phyloP scores from a whole-genome alignment of 2,797 vertebrate genomes.

The Streptopelia turtur region DNA sequence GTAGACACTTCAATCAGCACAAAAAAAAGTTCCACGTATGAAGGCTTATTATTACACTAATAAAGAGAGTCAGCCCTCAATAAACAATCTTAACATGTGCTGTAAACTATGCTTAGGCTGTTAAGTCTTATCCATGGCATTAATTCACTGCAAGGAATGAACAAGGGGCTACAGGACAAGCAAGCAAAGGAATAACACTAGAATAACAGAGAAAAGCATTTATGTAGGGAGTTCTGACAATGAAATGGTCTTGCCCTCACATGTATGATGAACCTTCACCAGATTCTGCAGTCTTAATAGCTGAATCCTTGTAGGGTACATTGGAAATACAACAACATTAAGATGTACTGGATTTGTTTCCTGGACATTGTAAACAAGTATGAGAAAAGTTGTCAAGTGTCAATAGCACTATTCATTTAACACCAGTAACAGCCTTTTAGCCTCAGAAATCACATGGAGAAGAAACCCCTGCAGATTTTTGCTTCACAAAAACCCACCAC shows the following conservation, averaged over 20 bases:
- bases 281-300: neutral
- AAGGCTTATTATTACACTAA: neutral
- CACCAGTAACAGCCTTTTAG: neutral
- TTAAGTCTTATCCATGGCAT: neutral
- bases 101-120: neutral
- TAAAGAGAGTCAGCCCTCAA: neutral
- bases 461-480: neutral
- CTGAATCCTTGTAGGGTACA: neutral
- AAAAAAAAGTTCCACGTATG: rapidly evolving
- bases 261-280: neutral
- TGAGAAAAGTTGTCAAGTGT: neutral
- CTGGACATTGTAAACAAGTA: neutral
- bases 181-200: neutral
- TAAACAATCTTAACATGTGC: neutral
- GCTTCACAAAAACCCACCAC: neutral
- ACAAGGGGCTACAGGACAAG: neutral
- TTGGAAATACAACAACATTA: neutral
- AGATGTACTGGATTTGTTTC: neutral
- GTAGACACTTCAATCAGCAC: neutral
- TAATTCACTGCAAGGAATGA: neutral
- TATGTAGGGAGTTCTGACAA: neutral
- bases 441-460: neutral
- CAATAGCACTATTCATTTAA: neutral
- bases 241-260: neutral
- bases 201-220: neutral